Evolutionary conservation across 1,140 invertebrate species (phyloP).

Genomic region (Nylanderia fulva): DNA sequence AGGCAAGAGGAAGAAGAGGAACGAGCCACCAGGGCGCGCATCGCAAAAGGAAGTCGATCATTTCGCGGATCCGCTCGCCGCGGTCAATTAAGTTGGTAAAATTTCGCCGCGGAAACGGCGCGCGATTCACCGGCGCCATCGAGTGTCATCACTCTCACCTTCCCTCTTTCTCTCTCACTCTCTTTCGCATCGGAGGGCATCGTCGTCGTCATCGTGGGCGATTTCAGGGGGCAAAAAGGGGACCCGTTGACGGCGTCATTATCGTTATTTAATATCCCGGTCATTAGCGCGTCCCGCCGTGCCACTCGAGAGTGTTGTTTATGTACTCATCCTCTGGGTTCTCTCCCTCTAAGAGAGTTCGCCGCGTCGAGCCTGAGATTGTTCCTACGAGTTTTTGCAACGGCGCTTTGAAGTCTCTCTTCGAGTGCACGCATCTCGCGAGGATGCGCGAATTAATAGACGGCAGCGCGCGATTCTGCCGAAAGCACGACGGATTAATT

Average conservation of each 20-base stretch:
- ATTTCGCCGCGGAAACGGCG: slow-evolving; percentile 71
- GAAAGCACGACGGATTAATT: slow-evolving; percentile 82
- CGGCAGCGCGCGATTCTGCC: slow-evolving; percentile 6
- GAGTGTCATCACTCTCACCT: slow-evolving; percentile 57
- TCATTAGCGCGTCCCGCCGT: slow-evolving; percentile 83
- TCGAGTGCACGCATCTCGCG: slow-evolving; percentile 28
- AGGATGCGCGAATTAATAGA: slow-evolving; percentile 36
- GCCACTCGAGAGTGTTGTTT: slow-evolving; percentile 83
- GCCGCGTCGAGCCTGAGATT: slow-evolving; percentile 73
- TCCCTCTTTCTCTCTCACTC: no score
- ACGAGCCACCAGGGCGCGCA: slow-evolving; percentile 41
- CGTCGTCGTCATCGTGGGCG: slow-evolving; percentile 65
- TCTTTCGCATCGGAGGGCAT: slow-evolving; percentile 42
- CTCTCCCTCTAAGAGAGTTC: slow-evolving; percentile 57
- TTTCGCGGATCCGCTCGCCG: slow-evolving; percentile 68
- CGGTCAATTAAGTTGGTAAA: slow-evolving; percentile 83
- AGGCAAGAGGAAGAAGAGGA: slow-evolving; percentile 31
- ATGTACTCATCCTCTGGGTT: slow-evolving; percentile 76
- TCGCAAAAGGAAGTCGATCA: slow-evolving; percentile 79
- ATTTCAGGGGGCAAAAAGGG: slow-evolving; percentile 77
- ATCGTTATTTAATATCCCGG: slow-evolving; percentile 86
- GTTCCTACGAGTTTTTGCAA: slow-evolving; percentile 74
- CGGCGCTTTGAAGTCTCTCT: slow-evolving; percentile 65
- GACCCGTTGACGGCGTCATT: slow-evolving; percentile 81
- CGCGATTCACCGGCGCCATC: slow-evolving; percentile 51